phyloP scores from a whole-genome alignment of 1,140 invertebrate genomes.

The Trissolcus basalis region DNA sequence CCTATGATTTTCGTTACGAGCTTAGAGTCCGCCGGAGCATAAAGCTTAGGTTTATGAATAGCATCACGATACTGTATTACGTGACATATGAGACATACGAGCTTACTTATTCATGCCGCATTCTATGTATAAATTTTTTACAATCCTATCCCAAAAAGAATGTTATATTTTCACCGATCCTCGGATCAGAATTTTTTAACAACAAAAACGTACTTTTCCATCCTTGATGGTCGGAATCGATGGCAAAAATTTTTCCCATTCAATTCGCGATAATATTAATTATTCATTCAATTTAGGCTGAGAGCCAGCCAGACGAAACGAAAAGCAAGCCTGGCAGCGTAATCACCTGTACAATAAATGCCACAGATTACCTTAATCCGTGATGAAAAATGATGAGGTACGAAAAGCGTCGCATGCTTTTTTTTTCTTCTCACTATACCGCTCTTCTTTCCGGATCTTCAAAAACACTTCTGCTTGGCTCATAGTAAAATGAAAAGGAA shows the following conservation, averaged over 20 bases:
- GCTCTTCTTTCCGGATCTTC: slow-evolving; percentile 21
- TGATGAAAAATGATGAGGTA: slow-evolving; percentile 52
- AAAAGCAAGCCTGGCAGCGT: slow-evolving; percentile 32
- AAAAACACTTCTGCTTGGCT: slow-evolving; percentile 41
- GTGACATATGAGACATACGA: slow-evolving; percentile 43
- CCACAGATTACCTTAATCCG: slow-evolving; percentile 54
- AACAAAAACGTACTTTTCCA: no score
- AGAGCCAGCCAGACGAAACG: slow-evolving; percentile 4
- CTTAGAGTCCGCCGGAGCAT: slow-evolving; percentile 56
- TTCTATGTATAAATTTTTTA: neutral
- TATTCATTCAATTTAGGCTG: neutral
- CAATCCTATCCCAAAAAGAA: no score
- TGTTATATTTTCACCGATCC: no score
- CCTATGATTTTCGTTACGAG: slow-evolving; percentile 60
- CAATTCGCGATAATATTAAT: no score
- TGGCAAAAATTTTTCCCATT: no score
- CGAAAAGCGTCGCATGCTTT: slow-evolving; percentile 21
- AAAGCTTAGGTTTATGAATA: slow-evolving; percentile 56
- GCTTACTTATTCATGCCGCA: slow-evolving; percentile 23
- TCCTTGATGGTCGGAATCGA: no score
- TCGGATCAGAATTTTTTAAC: no score
- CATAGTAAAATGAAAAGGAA: slow-evolving; percentile 46
- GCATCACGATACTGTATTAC: slow-evolving; percentile 40
- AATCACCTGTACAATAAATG: slow-evolving; percentile 58
- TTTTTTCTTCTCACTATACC: neutral